Evolutionary conservation across 2,797 vertebrate species (phyloP).

Genomic region (Propithecus deckenii): DNA sequence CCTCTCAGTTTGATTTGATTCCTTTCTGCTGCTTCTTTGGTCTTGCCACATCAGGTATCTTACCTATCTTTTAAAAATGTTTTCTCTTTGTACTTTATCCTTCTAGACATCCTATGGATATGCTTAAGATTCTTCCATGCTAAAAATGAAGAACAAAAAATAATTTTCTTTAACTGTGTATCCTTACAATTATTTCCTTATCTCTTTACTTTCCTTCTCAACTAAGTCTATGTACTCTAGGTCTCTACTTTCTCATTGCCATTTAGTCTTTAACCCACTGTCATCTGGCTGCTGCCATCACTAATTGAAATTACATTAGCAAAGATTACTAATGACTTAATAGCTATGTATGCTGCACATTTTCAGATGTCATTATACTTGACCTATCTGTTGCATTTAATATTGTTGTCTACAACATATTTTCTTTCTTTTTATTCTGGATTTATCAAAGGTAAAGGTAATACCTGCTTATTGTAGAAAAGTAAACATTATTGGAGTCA

Average conservation of each 20-base stretch:
- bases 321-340: neutral
- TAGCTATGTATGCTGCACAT: neutral
- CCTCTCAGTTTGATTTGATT: neutral
- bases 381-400: neutral
- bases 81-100: neutral
- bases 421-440: neutral
- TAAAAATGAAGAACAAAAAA: neutral
- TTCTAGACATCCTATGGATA: neutral
- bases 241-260: neutral
- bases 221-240: neutral
- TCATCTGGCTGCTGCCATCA: neutral
- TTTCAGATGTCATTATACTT: conserved; percentile 16
- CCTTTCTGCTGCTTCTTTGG: neutral
- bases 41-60: neutral
- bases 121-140: neutral
- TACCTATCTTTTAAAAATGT: neutral
- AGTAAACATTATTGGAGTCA: neutral
- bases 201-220: neutral
- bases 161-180: neutral
- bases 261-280: neutral
- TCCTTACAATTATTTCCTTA: neutral
- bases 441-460: neutral
- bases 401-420: neutral
- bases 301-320: neutral
- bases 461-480: neutral